Evolutionary conservation across 1,140 invertebrate genomes (phyloP).

Genomic region (Belonocnema kinseyi): DNA sequence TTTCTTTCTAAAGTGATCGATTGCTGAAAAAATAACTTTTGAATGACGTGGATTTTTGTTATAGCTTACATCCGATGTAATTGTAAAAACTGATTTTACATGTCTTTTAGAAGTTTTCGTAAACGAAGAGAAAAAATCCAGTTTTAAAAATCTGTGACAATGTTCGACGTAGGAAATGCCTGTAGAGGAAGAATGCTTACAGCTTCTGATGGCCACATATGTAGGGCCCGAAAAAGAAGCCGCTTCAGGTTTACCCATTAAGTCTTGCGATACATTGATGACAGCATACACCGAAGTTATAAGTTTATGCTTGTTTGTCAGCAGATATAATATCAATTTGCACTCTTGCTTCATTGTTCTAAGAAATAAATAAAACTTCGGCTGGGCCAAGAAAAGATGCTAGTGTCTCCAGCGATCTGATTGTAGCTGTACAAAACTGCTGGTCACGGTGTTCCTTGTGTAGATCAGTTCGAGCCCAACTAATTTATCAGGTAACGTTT

Average conservation of each 20-base stretch:
- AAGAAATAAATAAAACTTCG: slow-evolving; percentile 53
- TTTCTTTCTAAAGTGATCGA: no score
- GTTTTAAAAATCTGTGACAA: neutral
- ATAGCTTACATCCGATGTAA: slow-evolving; percentile 33
- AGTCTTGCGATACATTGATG: slow-evolving; percentile 50
- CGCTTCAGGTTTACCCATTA: slow-evolving; percentile 52
- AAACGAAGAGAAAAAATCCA: slow-evolving; percentile 14
- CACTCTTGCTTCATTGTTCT: slow-evolving; percentile 71
- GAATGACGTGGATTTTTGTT: neutral
- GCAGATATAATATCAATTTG: slow-evolving; percentile 68
- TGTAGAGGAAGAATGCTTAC: neutral
- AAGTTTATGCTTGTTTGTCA: slow-evolving; percentile 69
- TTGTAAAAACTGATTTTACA: slow-evolving; percentile 44
- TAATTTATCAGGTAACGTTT: slow-evolving; percentile 34
- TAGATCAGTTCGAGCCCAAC: slow-evolving; percentile 1
- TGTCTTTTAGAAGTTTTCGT: slow-evolving; percentile 17
- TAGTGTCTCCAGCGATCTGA: slow-evolving; percentile 30
- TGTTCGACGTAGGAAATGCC: neutral
- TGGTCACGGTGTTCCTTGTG: slow-evolving; percentile 34
- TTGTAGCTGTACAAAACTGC: slow-evolving; percentile 23
- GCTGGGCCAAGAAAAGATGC: slow-evolving; percentile 53
- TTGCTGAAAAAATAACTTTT: no score
- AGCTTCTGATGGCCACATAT: neutral
- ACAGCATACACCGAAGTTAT: slow-evolving; percentile 66
- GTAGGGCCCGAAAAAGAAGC: slow-evolving; percentile 57